Conservation (phyloP, 1,140 invertebrate species). For the Yoshiicerus persimilis region DNA sequence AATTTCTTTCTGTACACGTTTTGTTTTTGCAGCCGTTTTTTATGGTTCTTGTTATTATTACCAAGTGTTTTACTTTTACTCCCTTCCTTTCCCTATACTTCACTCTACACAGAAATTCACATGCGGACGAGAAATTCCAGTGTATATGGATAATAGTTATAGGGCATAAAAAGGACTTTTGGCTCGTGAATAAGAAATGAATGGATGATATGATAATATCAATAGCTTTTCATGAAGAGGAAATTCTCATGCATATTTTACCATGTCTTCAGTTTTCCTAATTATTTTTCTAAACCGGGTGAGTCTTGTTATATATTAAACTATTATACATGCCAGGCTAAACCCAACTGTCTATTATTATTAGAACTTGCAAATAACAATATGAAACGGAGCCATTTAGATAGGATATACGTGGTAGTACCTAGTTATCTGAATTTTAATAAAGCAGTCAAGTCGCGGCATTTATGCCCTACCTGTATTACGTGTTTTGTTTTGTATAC, state of each 20-base stretch:
- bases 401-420: neutral
- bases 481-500: too few relatives aligned
- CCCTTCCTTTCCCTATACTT: neutral
- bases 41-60: constrained; percentile 22
- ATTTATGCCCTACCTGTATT: neutral
- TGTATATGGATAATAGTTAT: neutral
- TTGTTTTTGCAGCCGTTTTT: neutral
- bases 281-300: constrained; percentile 31
- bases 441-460: neutral
- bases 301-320: neutral
- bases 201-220: constrained; percentile 34
- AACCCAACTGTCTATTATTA: neutral
- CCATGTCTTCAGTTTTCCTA: constrained; percentile 34
- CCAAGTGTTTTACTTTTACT: constrained; percentile 3
- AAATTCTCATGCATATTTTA: constrained; percentile 25
- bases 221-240: constrained; percentile 14
- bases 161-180: constrained; percentile 13
- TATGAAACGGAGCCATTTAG: neutral
- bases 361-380: neutral
- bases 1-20: neutral
- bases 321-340: neutral
- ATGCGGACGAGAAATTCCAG: neutral
- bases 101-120: neutral
- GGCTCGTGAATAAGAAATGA: neutral
- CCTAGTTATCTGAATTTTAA: neutral